Evolutionary conservation across 2,113 vertebrate genomes (phyloP).

Genomic region (Malaclemys terrapin): DNA sequence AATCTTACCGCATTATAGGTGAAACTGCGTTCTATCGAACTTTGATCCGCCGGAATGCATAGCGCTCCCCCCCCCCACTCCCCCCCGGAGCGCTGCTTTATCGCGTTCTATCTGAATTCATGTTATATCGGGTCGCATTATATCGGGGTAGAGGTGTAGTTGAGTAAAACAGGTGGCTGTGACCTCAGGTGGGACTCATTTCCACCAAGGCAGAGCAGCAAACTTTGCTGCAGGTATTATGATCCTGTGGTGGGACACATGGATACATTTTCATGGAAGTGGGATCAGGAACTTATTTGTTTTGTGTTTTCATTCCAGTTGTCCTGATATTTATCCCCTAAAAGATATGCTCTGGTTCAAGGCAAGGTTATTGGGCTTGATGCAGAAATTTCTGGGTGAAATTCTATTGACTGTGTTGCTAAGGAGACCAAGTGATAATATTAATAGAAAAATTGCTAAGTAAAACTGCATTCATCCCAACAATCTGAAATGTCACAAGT

Average conservation of each 20-base stretch:
- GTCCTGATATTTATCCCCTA: background rate
- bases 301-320: background rate
- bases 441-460: background rate
- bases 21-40: no score
- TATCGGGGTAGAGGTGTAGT: background rate
- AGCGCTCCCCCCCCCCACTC: no score
- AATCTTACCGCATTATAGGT: no score
- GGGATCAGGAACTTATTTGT: background rate
- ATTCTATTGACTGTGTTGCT: background rate
- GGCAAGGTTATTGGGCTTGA: background rate
- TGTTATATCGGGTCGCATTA: no score
- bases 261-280: background rate
- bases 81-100: no score
- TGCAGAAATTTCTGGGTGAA: background rate
- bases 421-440: background rate
- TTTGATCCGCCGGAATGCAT: no score
- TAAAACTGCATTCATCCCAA: background rate
- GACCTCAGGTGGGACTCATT: background rate
- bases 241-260: background rate
- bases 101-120: no score
- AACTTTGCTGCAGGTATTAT: background rate
- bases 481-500: background rate
- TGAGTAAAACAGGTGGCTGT: background rate
- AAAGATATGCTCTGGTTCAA: background rate
- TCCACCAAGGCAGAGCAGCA: background rate